Evolutionary conservation across 2,888 invertebrate species (phyloP), one percentile per base, ranked within the genome.

Genomic region (Keiferia lycopersicella): DNA sequence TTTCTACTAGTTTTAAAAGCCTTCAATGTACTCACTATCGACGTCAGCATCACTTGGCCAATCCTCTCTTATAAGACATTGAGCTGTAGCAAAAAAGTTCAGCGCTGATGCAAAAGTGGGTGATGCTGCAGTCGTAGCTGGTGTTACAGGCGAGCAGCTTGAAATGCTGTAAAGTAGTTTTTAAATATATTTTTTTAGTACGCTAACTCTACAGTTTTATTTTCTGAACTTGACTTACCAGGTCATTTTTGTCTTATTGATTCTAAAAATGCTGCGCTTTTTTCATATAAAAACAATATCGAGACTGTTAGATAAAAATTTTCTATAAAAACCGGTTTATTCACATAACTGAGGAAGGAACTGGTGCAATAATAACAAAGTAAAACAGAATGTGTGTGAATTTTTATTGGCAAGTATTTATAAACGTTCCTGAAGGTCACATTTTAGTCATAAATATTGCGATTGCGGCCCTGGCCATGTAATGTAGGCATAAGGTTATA

Each of bases 31-130:
- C 45, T 34, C 16, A 62, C 62, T 26, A n/a, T 39, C n/a, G 0
- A 62, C 22, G 6, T 53, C 26, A n/a, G 62, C 39, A 16, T 62
- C 56, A 38, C n/a, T 56, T 3, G 56, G 53, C 62, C 62, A 62
- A 18, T 63, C 26, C 45, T 56, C 48, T 34, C 10, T 45, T 0
- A 48, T 45, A 10, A 63, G 57, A 57, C 57, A 63, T 20, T 63
- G 57, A 6, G 56, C 26, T 10, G 53, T 26, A n/a, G 57, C 57
- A 18, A 57, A 57, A 6, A 45, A 63, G 12, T 57, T 39, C 16
- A 62, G 26, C n/a, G 62, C 62, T 2, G 53, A 56, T 14, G 62
- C 41, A 41, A 62, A 62, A 2, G 30, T 62, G 14, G 26, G 30
- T 39, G 62, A 16, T 26, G 62, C 56, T 34, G 20, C 20, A 2